Evolutionary conservation across 2,113 vertebrate species (phyloP), one percentile per base, ranked within the genome.

Genomic region (Nibea albiflora): DNA sequence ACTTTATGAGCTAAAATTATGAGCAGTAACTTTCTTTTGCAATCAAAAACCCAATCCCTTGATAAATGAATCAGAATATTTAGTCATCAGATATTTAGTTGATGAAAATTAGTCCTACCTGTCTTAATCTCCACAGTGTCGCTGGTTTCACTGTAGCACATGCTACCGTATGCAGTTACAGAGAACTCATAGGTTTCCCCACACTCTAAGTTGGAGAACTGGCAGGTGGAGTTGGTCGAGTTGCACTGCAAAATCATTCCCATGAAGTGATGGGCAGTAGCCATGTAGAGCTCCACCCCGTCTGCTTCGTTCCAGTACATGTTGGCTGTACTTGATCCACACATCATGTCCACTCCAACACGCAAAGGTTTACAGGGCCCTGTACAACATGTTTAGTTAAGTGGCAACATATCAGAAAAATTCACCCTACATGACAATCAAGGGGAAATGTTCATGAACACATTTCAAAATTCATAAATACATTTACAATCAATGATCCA

Each of bases 341-440:
- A 96, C 75, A 81, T 60, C 60, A 94, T 63, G 80, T 94, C 82
- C 35, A 90, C 94, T 4, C 76, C 89, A 14, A 95, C 88, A 6
- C 8, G 75, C 65, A 64, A 3, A 0, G 94, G 95, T 39, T 84
- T 70, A 65, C 96, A 96, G 3, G 95, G 96, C 11, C 92, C 96
- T 96, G 85, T 3, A 73, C 4, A 10, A 50, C 20, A 70, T 1
- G 10, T 26, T 31, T 1, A 53, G 6, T 61, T 44, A 11, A 20
- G 10, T 66, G 12, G 44, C 10, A 11, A 5, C n/a, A 69, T 5
- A 7, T 6, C 0, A 3, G 14, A 24, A 1, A 60, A 49, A 31
- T 19, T 50, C 14, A 46, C 44, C 44, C 44, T 4, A 14, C 4
- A 46, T 14, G 44, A 46, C 12, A 12, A 2, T 46, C 14, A 14